phyloP scores from a whole-genome alignment of 2,797 vertebrate genomes.

The Periophthalmus magnuspinnatus region DNA sequence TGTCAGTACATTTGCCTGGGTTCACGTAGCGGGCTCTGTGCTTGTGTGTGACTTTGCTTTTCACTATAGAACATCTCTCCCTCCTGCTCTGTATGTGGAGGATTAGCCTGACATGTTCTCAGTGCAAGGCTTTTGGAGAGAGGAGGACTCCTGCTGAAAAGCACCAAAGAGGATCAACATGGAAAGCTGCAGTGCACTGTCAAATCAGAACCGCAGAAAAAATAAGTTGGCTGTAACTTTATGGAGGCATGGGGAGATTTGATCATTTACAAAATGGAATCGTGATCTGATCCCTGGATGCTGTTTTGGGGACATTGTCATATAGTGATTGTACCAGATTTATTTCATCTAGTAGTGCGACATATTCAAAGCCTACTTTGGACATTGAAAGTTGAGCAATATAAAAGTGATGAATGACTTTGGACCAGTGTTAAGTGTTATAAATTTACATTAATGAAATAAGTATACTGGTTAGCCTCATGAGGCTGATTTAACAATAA shows the following conservation, averaged over 20 bases:
- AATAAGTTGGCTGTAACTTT: neutral
- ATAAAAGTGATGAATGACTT: no score
- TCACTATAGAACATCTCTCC: conserved; percentile 23
- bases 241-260: no score
- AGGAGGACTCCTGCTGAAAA: conserved; percentile 64
- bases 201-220: neutral
- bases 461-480: no score
- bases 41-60: conserved; percentile 22
- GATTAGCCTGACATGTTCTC: conserved; percentile 74
- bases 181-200: conserved; percentile 49
- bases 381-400: no score
- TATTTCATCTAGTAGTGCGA: no score
- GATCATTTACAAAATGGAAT: neutral
- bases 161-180: conserved; percentile 53
- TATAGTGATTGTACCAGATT: no score
- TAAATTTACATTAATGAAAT: no score
- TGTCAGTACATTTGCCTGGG: conserved; percentile 36
- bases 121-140: conserved; percentile 66
- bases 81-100: conserved; percentile 54
- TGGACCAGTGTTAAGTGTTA: no score
- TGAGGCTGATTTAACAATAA: no score
- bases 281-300: neutral
- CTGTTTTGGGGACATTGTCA: no score
- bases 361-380: no score
- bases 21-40: conserved; percentile 48